Evolutionary conservation across 2,113 vertebrate genomes (phyloP), one percentile per base, ranked within the genome.

Genomic region (Solea solea): DNA sequence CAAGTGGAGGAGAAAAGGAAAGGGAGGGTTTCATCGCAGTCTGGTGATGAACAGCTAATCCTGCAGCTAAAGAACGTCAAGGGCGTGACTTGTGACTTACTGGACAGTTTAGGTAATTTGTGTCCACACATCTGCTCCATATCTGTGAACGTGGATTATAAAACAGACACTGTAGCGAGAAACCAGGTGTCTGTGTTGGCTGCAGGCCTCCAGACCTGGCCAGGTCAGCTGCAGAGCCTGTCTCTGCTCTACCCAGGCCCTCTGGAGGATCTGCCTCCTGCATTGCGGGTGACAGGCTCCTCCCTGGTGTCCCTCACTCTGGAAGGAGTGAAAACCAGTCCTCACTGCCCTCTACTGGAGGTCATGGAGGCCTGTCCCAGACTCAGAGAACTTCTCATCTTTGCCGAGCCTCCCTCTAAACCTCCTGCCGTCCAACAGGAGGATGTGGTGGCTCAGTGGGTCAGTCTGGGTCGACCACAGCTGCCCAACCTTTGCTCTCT

Each of bases 401-500:
- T 73, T 57, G 86, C 85, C 4, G 91, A 93, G 48, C 86, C 88
- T 76, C 60, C 86, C 55, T 85, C 85, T 5, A 90, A 93, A 50
- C 86, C 88, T 76, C 60, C 85, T n/a, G 21, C 12, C 9, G 9
- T 27, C 0, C 42, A 9, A 4, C 50, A 57, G 54, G 53, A 81
- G 15, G 52, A 63, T 0, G 65, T 72, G 4, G 72, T 76, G 5
- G 64, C 81, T 12, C 77, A 53, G 63, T 49, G 9, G 51, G 69
- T 59, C 4, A 54, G 74, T 25, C 8, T 0, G 44, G 74, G 86
- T 76, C 70, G 84, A 16, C 86, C 90, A 25, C 65, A 16, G 58
- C 83, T 94, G 64, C 83, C 89, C 44, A n/a, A 91, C 49, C 92
- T 94, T 16, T 15, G 49, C 65, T 87, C 83, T 66, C 85, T 94